Percentiles rank a stretch among this genome's conserved stretches.
Conservation (phyloP, 2,797 vertebrate genomes). For the Mormyrops attenuatus region DNA sequence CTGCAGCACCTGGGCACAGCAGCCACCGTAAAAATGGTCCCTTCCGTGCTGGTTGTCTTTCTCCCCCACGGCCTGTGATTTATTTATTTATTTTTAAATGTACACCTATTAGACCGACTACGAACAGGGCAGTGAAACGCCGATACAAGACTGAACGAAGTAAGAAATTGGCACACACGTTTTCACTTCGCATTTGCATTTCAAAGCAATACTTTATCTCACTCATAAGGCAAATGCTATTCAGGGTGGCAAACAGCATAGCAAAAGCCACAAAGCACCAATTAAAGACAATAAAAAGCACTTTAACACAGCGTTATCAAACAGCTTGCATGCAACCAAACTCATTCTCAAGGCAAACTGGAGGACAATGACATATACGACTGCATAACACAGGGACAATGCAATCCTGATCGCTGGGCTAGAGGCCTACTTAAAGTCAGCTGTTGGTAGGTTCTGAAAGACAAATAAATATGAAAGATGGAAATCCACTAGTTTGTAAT, state of each 20-base stretch:
- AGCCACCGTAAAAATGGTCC: background rate
- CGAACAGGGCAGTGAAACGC: background rate
- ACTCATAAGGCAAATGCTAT: background rate
- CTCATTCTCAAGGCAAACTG: constrained; percentile 8
- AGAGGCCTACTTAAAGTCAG: background rate
- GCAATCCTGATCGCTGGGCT: background rate
- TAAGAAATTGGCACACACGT: background rate
- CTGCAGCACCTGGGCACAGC: background rate
- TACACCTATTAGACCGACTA: background rate
- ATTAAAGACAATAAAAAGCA: constrained; percentile 5
- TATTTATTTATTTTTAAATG: background rate
- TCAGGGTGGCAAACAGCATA: background rate
- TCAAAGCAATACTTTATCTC: background rate
- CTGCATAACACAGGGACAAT: background rate
- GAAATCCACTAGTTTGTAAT: background rate
- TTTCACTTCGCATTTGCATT: background rate
- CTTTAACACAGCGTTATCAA: background rate
- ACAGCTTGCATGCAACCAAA: background rate
- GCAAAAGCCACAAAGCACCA: background rate
- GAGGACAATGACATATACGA: background rate
- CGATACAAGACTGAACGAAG: background rate
- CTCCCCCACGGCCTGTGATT: background rate
- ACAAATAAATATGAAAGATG: background rate
- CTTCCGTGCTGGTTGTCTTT: background rate
- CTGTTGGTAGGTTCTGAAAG: background rate